Evolutionary conservation across 2,888 invertebrate genomes (phyloP).

Genomic region (Tetropium fuscum): DNA sequence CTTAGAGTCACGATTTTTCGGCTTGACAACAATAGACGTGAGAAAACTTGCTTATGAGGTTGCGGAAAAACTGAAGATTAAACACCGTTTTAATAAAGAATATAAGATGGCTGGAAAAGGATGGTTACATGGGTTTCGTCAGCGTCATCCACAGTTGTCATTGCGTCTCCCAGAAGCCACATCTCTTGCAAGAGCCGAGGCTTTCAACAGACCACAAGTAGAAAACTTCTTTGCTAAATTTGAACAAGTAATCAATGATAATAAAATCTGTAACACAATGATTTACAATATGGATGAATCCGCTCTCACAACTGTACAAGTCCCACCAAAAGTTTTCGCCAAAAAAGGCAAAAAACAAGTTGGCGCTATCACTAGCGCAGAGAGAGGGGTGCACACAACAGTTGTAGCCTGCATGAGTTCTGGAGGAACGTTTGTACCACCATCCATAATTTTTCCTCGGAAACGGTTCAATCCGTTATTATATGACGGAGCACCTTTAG

Average conservation of each 20-base stretch:
- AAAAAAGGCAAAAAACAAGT: slow-evolving; percentile 30
- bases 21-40: slow-evolving; percentile 19
- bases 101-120: slow-evolving; percentile 24
- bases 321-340: slow-evolving; percentile 2
- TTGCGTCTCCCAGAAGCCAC: slow-evolving; percentile 35
- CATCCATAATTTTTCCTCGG: not conserved
- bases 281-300: slow-evolving; percentile 33
- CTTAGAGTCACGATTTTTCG: slow-evolving; percentile 20
- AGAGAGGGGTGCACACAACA: slow-evolving; percentile 30
- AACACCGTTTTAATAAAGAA: slow-evolving; percentile 32
- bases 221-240: slow-evolving; percentile 7
- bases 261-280: slow-evolving; percentile 24
- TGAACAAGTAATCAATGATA: slow-evolving; percentile 25
- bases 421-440: not conserved
- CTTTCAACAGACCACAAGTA: slow-evolving; percentile 33
- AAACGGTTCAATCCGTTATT: not conserved
- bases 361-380: slow-evolving; percentile 24
- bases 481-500: not conserved
- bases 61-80: slow-evolving; percentile 29
- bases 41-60: slow-evolving; percentile 22
- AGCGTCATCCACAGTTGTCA: slow-evolving; percentile 26
- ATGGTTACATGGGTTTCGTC: slow-evolving; percentile 21
- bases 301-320: slow-evolving; percentile 22
- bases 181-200: slow-evolving; percentile 34
- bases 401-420: slow-evolving; percentile 19